Conservation (phyloP, 92 coral and sea anemone species). For the Zoanthus gigantus region DNA sequence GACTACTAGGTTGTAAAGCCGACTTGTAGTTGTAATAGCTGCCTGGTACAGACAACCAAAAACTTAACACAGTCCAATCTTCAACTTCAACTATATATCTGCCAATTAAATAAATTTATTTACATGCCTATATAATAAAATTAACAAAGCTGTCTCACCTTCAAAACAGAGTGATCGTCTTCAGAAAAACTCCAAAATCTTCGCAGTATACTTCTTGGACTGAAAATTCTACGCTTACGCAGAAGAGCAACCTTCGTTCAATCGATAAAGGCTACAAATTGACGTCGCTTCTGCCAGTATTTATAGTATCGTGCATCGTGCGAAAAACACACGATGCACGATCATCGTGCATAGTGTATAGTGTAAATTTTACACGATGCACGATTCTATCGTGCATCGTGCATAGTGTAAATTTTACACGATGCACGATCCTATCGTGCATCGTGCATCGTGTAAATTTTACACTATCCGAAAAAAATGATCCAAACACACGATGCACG, state of each 20-base stretch:
- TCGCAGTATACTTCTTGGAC: background rate
- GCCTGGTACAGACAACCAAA: background rate
- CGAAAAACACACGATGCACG: background rate
- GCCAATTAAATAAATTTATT: background rate
- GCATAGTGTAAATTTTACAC: too few species aligned
- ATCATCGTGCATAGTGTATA: background rate
- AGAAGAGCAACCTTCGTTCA: conserved; percentile 5
- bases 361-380: background rate
- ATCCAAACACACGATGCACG: too few species aligned
- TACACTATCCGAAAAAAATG: too few species aligned
- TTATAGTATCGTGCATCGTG: background rate
- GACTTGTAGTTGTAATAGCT: background rate
- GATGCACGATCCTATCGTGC: too few species aligned
- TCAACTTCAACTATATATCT: background rate
- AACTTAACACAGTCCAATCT: background rate
- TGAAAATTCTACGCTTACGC: background rate
- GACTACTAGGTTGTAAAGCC: background rate
- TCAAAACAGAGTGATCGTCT: conserved; percentile 1
- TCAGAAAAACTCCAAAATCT: background rate
- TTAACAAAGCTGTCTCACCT: background rate
- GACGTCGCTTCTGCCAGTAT: background rate
- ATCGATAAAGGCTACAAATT: conserved; percentile 1
- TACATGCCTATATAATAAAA: background rate
- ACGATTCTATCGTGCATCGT: too few species aligned
- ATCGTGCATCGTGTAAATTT: too few species aligned